Conservation (phyloP, 2,113 vertebrate genomes). For the Rhineura floridana region DNA sequence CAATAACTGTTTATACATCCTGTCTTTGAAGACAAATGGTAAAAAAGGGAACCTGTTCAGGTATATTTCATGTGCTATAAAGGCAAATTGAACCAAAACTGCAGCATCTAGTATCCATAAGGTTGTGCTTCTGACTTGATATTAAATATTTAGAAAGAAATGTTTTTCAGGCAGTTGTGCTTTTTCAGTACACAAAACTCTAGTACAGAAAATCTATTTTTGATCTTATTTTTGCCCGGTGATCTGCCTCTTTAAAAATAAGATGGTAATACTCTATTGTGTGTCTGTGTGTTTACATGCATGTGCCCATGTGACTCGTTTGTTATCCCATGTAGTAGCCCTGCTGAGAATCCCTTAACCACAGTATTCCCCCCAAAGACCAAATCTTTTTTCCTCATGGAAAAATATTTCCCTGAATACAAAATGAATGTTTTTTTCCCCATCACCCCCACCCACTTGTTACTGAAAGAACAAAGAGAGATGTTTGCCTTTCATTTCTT, state of each 20-base stretch:
- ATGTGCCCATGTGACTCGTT: not conserved
- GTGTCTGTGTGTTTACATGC: not conserved
- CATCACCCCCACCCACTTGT: not conserved
- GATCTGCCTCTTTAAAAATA: not conserved
- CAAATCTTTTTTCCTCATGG: not conserved
- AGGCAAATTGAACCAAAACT: not conserved
- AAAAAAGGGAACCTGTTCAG: not conserved
- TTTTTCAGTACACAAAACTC: not conserved
- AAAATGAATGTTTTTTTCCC: slow-evolving; percentile 29
- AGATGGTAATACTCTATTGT: not conserved
- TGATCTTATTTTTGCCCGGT: not conserved
- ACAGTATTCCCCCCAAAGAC: slow-evolving; percentile 6
- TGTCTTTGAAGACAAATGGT: not conserved
- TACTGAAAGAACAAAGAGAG: slow-evolving; percentile 11
- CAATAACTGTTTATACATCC: no score
- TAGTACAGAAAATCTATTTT: not conserved
- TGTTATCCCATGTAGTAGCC: not conserved
- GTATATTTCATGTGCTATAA: no score
- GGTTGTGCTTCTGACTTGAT: not conserved
- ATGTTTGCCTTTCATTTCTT: slow-evolving; percentile 8
- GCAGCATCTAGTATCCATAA: not conserved
- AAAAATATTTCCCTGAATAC: slow-evolving; percentile 13
- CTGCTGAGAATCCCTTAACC: not conserved
- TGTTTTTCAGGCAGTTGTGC: not conserved
- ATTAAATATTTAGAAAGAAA: not conserved